A percentile compares a stretch with the other conserved stretches of the same genome.
Evolutionary conservation across 2,888 invertebrate genomes (phyloP).

Genomic region (Trichopoda pennipes): DNA sequence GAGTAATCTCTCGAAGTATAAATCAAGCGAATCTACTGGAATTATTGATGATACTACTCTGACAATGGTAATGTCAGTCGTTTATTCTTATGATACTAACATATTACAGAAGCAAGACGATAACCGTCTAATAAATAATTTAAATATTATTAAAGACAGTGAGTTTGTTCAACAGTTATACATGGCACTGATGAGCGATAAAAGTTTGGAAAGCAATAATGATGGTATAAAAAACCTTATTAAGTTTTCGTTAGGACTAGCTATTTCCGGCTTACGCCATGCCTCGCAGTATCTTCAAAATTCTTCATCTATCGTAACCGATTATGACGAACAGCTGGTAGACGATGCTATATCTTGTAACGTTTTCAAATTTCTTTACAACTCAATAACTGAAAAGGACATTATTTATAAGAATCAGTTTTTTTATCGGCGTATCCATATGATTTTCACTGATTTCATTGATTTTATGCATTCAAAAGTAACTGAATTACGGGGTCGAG

Average conservation of each 20-base stretch:
- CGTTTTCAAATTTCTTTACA: constrained; percentile 90
- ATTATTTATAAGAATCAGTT: constrained; percentile 89
- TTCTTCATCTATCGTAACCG: constrained; percentile 82
- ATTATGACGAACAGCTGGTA: constrained; percentile 90
- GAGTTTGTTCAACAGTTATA: constrained; percentile 83
- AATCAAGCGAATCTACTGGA: constrained; percentile 84
- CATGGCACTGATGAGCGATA: constrained; percentile 81
- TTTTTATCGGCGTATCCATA: constrained; percentile 90
- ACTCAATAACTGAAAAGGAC: constrained; percentile 86
- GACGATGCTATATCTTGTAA: constrained; percentile 89
- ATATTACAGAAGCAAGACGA: constrained; percentile 88
- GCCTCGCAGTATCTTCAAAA: constrained; percentile 83
- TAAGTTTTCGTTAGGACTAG: constrained; percentile 87
- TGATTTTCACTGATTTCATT: constrained; percentile 94
- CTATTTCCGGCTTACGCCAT: constrained; percentile 84
- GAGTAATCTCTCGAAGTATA: constrained; percentile 76
- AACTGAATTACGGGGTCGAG: constrained; percentile 89
- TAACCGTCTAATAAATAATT: constrained; percentile 85
- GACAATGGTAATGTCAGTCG: constrained; percentile 89
- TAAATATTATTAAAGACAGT: constrained; percentile 85
- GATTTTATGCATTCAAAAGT: constrained; percentile 95
- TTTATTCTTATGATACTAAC: constrained; percentile 92
- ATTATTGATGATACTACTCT: constrained; percentile 90
- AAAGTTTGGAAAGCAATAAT: constrained; percentile 71
- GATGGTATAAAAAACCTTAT: constrained; percentile 82